Percentiles rank a stretch among this genome's conserved stretches.
Evolutionary conservation across 2,888 invertebrate species (phyloP).

Genomic region (Andrena haemorrhoa): DNA sequence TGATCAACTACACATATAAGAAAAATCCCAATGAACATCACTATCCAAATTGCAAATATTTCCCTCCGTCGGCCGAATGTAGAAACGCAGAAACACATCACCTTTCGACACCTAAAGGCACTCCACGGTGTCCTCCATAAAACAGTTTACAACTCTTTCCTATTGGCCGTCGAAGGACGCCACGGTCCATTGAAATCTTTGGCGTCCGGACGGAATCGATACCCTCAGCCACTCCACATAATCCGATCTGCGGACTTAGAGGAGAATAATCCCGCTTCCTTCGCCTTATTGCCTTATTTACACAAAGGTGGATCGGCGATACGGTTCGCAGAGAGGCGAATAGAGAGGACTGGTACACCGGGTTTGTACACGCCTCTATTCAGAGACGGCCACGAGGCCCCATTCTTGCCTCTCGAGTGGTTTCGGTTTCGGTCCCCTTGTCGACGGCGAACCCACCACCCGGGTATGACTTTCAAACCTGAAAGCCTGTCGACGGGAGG

Average conservation of each 20-base stretch:
- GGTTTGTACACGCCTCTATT: constrained; percentile 72
- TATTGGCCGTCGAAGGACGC: neutral
- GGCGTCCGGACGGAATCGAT: constrained; percentile 25
- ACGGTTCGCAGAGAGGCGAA: constrained; percentile 35
- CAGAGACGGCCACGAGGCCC: constrained; percentile 67
- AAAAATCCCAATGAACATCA: too few species aligned
- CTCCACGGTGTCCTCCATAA: neutral
- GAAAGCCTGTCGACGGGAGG: constrained; percentile 80
- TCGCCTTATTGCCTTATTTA: constrained; percentile 74
- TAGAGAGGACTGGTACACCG: constrained; percentile 52
- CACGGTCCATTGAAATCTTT: constrained; percentile 38
- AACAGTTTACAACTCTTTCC: neutral
- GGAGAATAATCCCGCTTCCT: constrained; percentile 61
- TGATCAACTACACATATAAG: too few species aligned
- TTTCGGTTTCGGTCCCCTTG: constrained; percentile 77
- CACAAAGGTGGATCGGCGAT: constrained; percentile 63
- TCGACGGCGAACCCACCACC: constrained; percentile 55
- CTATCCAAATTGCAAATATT: too few species aligned
- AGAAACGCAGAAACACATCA: too few species aligned
- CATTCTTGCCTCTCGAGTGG: constrained; percentile 78
- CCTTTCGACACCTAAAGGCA: neutral
- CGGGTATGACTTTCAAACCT: constrained; percentile 81
- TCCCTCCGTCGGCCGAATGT: too few species aligned
- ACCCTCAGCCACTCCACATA: constrained; percentile 32
- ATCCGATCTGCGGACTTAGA: constrained; percentile 70